A percentile compares a stretch with the other conserved stretches of the same genome.
These are phyloP conservation scores for Steatornis caripensis DNA, from an alignment of 2,113 vertebrate species.

Conservation along the genomic window DNA sequence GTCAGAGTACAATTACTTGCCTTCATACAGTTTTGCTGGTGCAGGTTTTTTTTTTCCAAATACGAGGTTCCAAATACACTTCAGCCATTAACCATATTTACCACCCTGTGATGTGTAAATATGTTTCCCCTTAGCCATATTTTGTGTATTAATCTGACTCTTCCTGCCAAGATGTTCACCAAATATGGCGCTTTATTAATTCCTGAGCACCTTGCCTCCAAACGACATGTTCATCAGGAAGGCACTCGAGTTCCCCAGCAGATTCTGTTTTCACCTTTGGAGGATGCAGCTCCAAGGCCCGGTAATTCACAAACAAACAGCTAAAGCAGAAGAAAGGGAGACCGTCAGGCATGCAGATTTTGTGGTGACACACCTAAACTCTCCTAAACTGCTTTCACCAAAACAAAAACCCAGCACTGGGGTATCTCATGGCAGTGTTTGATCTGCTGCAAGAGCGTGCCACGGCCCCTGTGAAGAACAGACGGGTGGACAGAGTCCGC, in stretches of 20 bases:
- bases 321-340: neutral
- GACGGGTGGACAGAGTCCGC: neutral
- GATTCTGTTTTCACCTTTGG: neutral
- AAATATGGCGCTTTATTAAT: neutral
- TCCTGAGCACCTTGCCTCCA: neutral
- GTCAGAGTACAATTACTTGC: neutral
- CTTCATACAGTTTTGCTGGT: neutral
- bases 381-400: neutral
- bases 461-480: fast-evolving
- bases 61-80: neutral
- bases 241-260: neutral
- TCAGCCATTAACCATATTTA: slow-evolving; percentile 18
- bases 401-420: neutral
- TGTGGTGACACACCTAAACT: neutral
- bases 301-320: neutral
- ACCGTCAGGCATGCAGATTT: neutral
- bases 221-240: neutral
- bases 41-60: neutral
- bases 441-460: neutral
- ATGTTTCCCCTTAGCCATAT: slow-evolving; percentile 36
- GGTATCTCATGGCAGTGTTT: neutral
- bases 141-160: slow-evolving; percentile 33
- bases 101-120: neutral
- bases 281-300: neutral
- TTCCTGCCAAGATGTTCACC: slow-evolving; percentile 52